A percentile compares a stretch with the other conserved stretches of the same genome.
phyloP scores from a whole-genome alignment of 2,113 vertebrate species.

The Microcebus ravelobensis region DNA sequence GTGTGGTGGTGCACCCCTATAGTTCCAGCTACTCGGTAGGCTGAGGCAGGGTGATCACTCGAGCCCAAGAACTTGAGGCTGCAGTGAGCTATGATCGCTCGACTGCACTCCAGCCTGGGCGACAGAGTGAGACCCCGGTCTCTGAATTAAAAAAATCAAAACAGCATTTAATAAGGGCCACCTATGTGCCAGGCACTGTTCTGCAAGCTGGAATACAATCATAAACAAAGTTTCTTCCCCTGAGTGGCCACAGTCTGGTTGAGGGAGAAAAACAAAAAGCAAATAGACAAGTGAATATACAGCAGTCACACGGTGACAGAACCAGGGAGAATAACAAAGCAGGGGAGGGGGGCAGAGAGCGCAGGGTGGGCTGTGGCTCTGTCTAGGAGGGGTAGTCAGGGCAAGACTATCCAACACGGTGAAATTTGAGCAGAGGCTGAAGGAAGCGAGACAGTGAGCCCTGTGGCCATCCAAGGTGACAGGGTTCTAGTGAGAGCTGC shows the following conservation, averaged over 20 bases:
- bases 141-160: neutral
- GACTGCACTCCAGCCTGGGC: no score
- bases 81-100: no score
- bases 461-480: neutral
- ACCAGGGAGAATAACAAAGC: neutral
- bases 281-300: neutral
- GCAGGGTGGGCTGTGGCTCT: neutral
- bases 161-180: neutral
- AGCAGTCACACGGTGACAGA: neutral
- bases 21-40: no score
- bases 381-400: neutral
- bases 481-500: neutral
- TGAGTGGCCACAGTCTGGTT: neutral
- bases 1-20: no score
- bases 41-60: no score
- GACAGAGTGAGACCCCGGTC: no score
- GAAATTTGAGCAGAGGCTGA: neutral
- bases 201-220: neutral
- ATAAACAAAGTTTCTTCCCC: neutral
- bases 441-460: neutral
- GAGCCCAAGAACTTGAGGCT: no score
- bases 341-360: accelerated
- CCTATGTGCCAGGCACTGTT: neutral
- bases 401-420: neutral
- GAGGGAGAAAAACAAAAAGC: neutral